Evolutionary conservation across 2,888 invertebrate genomes (phyloP).

Genomic region (Malachius bipustulatus): DNA sequence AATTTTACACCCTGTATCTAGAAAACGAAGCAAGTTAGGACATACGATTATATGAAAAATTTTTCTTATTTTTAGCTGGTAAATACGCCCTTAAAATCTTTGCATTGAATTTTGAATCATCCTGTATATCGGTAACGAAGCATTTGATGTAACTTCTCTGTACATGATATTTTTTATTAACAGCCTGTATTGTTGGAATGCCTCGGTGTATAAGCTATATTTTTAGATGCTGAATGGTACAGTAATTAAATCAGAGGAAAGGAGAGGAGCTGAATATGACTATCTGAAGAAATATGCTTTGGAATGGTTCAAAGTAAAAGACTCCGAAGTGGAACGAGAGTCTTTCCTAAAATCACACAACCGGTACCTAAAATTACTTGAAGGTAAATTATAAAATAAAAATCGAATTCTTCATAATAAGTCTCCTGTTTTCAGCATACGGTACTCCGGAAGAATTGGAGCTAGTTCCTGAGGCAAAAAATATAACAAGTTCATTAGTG

Average conservation of each 20-base stretch:
- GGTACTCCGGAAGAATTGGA: constrained; percentile 73
- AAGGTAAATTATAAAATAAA: constrained; percentile 46
- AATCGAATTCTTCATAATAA: constrained; percentile 5
- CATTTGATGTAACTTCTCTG: no score
- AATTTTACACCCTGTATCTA: no score
- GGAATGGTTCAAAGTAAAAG: constrained; percentile 53
- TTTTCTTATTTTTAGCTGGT: no score
- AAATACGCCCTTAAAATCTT: no score
- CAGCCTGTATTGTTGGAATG: no score
- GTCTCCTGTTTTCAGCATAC: constrained; percentile 47
- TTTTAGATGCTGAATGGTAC: constrained; percentile 58
- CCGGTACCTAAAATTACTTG: constrained; percentile 58
- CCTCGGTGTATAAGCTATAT: no score
- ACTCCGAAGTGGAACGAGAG: constrained; percentile 37
- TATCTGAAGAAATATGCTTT: constrained; percentile 73
- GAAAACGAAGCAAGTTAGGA: no score
- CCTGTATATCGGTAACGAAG: no score
- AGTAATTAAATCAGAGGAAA: constrained; percentile 52
- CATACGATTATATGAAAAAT: no score
- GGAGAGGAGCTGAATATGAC: constrained; percentile 83
- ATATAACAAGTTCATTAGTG: constrained; percentile 59
- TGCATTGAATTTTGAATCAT: no score
- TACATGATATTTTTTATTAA: no score
- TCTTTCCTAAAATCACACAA: constrained; percentile 59
- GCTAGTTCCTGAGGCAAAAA: constrained; percentile 42